Percentiles rank a stretch among this genome's conserved stretches.
These are phyloP conservation scores for Bettongia penicillata DNA, from an alignment of 2,113 vertebrate species.

Conservation along the genomic window DNA sequence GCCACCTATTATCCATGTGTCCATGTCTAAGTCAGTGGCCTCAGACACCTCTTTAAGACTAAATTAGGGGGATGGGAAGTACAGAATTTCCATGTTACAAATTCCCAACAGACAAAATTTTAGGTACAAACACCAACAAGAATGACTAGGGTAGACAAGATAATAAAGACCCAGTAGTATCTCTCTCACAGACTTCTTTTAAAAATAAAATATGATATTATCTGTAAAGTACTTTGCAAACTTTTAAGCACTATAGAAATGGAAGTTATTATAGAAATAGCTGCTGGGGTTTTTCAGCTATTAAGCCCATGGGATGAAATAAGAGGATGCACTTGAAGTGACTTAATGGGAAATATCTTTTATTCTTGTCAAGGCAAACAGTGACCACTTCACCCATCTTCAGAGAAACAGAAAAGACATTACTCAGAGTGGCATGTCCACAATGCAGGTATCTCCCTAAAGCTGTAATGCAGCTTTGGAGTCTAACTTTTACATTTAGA, in stretches of 20 bases:
- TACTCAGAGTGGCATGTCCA: not conserved
- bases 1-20: not conserved
- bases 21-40: not conserved
- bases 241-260: not conserved
- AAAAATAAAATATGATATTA: not conserved
- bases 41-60: not conserved
- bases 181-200: not conserved
- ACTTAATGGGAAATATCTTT: not conserved
- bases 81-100: not conserved
- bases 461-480: not conserved
- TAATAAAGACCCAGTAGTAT: not conserved
- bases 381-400: not conserved
- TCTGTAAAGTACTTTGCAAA: not conserved
- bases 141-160: not conserved
- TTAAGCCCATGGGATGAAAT: not conserved
- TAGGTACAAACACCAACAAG: not conserved
- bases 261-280: constrained; percentile 19
- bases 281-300: not conserved
- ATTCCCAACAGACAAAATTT: not conserved
- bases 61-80: not conserved
- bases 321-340: not conserved
- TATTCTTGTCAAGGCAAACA: constrained; percentile 20
- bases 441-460: not conserved
- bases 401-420: not conserved
- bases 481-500: not conserved